phyloP scores from a whole-genome alignment of 2,113 vertebrate genomes.

The Bambusicola thoracicus region DNA sequence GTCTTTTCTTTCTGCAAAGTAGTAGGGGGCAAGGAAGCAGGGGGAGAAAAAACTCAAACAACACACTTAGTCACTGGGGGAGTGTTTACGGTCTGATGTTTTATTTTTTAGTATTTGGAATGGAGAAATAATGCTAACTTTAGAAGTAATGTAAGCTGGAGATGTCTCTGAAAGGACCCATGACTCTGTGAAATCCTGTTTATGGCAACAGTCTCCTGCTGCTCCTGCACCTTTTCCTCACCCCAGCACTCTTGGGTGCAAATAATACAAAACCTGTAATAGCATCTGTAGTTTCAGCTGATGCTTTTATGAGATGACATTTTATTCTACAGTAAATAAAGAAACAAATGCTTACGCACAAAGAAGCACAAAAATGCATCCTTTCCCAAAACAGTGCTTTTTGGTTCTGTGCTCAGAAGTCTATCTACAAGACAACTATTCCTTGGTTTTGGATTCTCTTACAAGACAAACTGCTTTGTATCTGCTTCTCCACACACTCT shows the following conservation, averaged over 20 bases:
- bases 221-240: slow-evolving; percentile 48
- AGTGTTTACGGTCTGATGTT: slow-evolving; percentile 75
- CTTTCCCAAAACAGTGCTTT: neutral
- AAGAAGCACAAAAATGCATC: neutral
- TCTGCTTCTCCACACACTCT: neutral
- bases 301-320: slow-evolving; percentile 62
- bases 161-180: slow-evolving; percentile 43
- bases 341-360: neutral
- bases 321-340: slow-evolving; percentile 27
- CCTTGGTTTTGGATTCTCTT: neutral
- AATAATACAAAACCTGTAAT: slow-evolving; percentile 70
- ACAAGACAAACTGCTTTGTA: neutral
- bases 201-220: slow-evolving; percentile 60
- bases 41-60: slow-evolving; percentile 76
- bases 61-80: slow-evolving; percentile 56
- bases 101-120: slow-evolving; percentile 87
- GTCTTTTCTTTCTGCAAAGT: slow-evolving; percentile 85
- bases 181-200: slow-evolving; percentile 63
- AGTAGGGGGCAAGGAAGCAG: slow-evolving; percentile 65
- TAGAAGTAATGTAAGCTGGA: slow-evolving; percentile 54
- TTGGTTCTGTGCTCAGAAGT: slow-evolving; percentile 13
- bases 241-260: slow-evolving; percentile 45
- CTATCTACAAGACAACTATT: neutral
- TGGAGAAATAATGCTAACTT: slow-evolving; percentile 74
- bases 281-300: slow-evolving; percentile 43